phyloP scores from a whole-genome alignment of 2,888 invertebrate species.

The Mesorhabditis spiculigera region DNA sequence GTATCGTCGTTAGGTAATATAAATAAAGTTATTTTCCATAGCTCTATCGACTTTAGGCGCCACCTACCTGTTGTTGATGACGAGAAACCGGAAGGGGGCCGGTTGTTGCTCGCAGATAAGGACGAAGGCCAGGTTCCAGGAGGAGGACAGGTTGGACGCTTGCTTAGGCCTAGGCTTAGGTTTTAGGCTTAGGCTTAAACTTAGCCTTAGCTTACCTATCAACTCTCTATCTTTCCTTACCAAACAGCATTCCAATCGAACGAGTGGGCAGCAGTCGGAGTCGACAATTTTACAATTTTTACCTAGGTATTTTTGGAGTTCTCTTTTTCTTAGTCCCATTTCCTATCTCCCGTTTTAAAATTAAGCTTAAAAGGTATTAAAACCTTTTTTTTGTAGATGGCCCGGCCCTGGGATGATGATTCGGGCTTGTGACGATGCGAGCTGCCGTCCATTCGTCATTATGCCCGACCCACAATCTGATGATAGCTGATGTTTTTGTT shows the following conservation, averaged over 20 bases:
- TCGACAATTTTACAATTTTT: constrained; percentile 3
- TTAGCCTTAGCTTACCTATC: too few species aligned
- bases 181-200: background rate
- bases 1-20: background rate
- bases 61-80: background rate
- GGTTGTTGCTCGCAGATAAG: background rate
- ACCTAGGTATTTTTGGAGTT: background rate
- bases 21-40: background rate
- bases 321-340: too few species aligned
- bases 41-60: background rate
- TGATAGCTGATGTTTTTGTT: background rate
- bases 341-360: too few species aligned
- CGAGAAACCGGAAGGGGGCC: background rate
- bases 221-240: too few species aligned
- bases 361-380: background rate
- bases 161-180: background rate
- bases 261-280: background rate
- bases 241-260: background rate
- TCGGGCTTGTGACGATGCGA: background rate
- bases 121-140: background rate
- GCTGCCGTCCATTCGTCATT: background rate
- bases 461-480: constrained; percentile 3
- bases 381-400: background rate
- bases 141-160: background rate
- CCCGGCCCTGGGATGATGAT: background rate